Conservation (phyloP, 2,113 vertebrate genomes). For the Sinocyclocheilus anshuiensis region DNA sequence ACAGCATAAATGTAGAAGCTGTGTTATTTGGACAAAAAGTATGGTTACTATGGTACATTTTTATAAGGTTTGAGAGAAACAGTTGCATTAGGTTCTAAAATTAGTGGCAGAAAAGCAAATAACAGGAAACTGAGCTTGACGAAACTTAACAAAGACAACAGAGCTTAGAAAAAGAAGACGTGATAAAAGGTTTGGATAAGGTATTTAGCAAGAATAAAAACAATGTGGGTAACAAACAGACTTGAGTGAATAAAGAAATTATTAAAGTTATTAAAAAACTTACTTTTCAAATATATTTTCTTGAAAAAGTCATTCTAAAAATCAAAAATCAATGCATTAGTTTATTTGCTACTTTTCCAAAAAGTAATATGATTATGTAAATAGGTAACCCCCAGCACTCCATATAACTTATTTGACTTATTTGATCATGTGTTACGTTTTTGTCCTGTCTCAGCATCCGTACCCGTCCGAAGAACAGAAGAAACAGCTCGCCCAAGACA, state of each 20-base stretch:
- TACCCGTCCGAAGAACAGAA: conserved; percentile 94
- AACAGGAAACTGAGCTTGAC: background rate
- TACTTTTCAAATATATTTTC: background rate
- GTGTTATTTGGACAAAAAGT: background rate
- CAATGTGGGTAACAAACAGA: background rate
- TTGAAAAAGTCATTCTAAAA: background rate
- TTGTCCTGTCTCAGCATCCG: conserved; percentile 71
- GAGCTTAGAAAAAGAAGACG: background rate
- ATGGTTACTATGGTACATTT: background rate
- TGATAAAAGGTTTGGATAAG: background rate
- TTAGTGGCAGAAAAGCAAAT: background rate
- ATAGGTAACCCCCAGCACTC: background rate
- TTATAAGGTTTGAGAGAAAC: background rate
- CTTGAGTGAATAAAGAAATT: background rate
- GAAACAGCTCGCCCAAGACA: conserved; percentile 89
- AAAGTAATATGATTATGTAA: background rate
- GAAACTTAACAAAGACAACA: background rate
- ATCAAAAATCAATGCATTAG: no score
- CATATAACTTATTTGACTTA: background rate
- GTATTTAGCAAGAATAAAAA: background rate
- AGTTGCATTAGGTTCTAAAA: background rate
- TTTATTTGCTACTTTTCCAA: no score
- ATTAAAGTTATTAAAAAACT: no score
- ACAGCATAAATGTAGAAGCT: background rate
- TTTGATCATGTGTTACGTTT: background rate